Evolutionary conservation across 2,888 invertebrate species (phyloP), one percentile per base, ranked within the genome.

Genomic region (Sicus ferrugineus): DNA sequence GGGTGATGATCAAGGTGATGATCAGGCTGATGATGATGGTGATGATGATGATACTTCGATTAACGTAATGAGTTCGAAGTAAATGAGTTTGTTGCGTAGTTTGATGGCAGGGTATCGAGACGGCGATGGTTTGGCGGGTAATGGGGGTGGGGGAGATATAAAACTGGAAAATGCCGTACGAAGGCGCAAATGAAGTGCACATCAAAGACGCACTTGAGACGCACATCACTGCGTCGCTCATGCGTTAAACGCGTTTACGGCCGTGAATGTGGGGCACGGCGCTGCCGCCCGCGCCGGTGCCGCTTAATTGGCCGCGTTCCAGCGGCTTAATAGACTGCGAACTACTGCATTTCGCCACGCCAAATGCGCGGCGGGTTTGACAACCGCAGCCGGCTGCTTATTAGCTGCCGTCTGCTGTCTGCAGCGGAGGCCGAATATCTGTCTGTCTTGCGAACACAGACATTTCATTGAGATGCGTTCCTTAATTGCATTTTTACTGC

Each of bases 321-420:
- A 65, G 31, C 34, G 19, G 30, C 16, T 65, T 50, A 65, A 65
- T 65, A 52, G 31, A 65, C 50, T 38, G 64, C n/a, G 14, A 65
- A 52, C 54, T 52, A 65, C 21, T 54, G 54, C 14, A 54, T 26
- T 54, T 26, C 26, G 46, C 5, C 23, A 56, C 9, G n/a, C 9
- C 52, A 14, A 56, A 23, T 26, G 56, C 5, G n/a, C n/a, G 14
- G 26, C 7, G 54, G 14, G n/a, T 16, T 42, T 42, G 42, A 42
- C 42, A 42, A 42, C 42, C 42, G n/a, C n/a, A n/a, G n/a, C 9
- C 42, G 16, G 42, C n/a, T 42, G 42, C 16, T 42, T 42, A n/a
- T 9, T 9, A 4, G 11, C 4, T 42, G 42, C 14, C 42, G 7
- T 42, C 42, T 42, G 42, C 1, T 3, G 42, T n/a, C n/a, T 42